A percentile compares a stretch with the other conserved stretches of the same genome.
Evolutionary conservation across 2,797 vertebrate genomes (phyloP).

Genomic region (Chromis chromis): DNA sequence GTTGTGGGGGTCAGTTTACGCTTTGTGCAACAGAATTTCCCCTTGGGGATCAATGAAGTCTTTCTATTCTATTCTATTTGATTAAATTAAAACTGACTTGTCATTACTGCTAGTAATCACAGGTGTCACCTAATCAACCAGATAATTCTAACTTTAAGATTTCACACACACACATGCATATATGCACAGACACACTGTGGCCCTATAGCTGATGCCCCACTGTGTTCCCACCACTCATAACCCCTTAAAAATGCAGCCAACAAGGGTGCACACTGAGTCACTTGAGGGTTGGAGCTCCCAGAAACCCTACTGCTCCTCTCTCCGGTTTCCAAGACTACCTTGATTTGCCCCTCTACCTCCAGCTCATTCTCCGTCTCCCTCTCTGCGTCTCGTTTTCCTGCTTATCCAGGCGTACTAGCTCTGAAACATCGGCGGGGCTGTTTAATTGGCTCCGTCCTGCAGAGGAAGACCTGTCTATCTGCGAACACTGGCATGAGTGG

Average conservation of each 20-base stretch:
- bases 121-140: background rate
- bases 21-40: too few species aligned
- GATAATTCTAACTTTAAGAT: background rate
- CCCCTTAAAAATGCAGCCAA: conserved; percentile 29
- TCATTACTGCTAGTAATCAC: too few species aligned
- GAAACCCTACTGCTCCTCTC: conserved; percentile 48
- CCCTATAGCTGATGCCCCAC: background rate
- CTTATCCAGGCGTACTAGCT: conserved; percentile 61
- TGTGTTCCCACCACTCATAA: background rate
- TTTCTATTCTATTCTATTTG: too few species aligned
- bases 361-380: background rate
- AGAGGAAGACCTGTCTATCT: conserved; percentile 62
- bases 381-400: conserved; percentile 41
- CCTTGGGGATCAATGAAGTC: too few species aligned
- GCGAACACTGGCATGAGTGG: conserved; percentile 61
- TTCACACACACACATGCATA: background rate
- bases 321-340: conserved; percentile 77
- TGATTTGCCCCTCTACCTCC: conserved; percentile 50
- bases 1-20: too few species aligned
- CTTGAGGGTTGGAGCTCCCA: conserved; percentile 29
- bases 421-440: conserved; percentile 71
- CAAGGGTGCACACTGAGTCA: conserved; percentile 20
- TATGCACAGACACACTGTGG: background rate
- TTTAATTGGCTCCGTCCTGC: conserved; percentile 80
- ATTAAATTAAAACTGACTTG: too few species aligned